Evolutionary conservation across 1,140 invertebrate species (phyloP).

Genomic region (Portunus trituberculatus): DNA sequence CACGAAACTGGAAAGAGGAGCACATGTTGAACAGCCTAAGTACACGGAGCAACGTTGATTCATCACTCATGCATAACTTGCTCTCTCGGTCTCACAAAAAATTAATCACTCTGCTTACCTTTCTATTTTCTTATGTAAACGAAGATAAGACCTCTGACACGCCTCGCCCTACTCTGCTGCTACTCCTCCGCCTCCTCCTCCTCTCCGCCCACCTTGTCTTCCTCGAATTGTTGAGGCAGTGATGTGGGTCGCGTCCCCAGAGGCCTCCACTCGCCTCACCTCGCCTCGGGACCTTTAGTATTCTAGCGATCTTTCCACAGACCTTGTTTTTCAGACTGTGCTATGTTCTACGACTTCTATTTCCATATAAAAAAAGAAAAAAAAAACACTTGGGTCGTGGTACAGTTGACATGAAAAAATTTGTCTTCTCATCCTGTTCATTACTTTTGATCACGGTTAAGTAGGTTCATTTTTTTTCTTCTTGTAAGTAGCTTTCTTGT

Average conservation of each 20-base stretch:
- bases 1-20: neutral
- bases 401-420: too few species aligned
- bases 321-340: too few species aligned
- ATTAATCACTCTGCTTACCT: neutral
- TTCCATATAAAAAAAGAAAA: too few species aligned
- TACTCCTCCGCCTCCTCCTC: neutral
- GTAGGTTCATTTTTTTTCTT: too few species aligned
- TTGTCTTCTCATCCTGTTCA: too few species aligned
- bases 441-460: too few species aligned
- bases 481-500: too few species aligned
- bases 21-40: neutral
- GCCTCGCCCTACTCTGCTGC: neutral
- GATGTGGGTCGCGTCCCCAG: neutral
- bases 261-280: neutral
- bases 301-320: too few species aligned
- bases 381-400: too few species aligned
- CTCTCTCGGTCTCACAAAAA: too few species aligned
- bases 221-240: neutral
- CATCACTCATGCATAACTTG: neutral
- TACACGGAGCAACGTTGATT: neutral
- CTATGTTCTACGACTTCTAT: too few species aligned
- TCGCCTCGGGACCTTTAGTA: too few species aligned
- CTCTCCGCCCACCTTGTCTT: neutral
- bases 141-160: neutral
- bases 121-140: neutral